Base-by-base conservation (phyloP, 2,797 vertebrate genomes). In the Salmo trutta region DNA sequence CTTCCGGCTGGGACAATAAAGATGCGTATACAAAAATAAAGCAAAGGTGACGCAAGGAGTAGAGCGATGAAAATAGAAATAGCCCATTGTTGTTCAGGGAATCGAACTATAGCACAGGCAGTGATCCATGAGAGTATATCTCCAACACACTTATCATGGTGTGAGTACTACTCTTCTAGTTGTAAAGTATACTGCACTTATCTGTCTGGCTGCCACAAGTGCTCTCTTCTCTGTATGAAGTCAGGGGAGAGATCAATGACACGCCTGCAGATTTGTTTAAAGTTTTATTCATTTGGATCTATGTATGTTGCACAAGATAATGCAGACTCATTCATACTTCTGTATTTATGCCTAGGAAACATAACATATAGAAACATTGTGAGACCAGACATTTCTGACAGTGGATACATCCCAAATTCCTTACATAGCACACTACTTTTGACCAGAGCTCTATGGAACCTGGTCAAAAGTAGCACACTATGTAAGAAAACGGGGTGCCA, bases 1-100 rank as follows among this genome's bases (percentile, higher is more conserved):
- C 65, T 47, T 81, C 5, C 79, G 27, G 24, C 70, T 17, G 59
- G 47, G 14, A 36, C 24, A 79, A 75, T 56, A 62, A 82, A 80
- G 41, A 72, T 56, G 71, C 53, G 27, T 47, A 64, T 59, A 83
- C 70, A 75, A 59, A 36, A 82, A 68, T 19, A 79, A 79, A 86
- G 86, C 59, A 77, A 51, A 74, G 41, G 71, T 78, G 77, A 70
- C 53, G 16, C 36, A 51, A 66, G 74, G 56, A 47, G 17, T 21
- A 21, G 69, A 73, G 71, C 41, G 41, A 17, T 74, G 74, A 79
- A 77, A 72, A 78, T 73, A 75, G 76, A 74, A 74, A 74, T 64
- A 51, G 73, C 73, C 79, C 62, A 27, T 74, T 74, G 56, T 47
- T 47, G 41, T 47, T 16, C 29, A 24, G 73, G 29, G 31, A 12